Evolutionary conservation across 1,140 invertebrate species (phyloP).

Genomic region (Aplysia californica): DNA sequence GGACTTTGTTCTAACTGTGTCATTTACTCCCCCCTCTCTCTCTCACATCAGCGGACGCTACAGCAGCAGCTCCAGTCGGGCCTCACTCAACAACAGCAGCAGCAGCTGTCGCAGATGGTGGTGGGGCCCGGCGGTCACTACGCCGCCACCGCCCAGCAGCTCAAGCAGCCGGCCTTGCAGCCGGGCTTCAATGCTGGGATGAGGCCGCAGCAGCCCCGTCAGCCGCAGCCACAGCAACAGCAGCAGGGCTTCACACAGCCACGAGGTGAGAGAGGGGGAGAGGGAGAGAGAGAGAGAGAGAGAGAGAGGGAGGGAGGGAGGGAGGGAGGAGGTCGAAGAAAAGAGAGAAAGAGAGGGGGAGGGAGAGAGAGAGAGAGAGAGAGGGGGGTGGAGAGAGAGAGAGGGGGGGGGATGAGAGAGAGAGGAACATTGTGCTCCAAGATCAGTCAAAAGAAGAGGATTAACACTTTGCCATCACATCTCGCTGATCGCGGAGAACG

Average conservation of each 20-base stretch:
- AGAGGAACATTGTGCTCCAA: too few species aligned
- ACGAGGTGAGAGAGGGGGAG: constrained; percentile 12
- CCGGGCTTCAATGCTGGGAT: neutral
- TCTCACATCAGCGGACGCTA: neutral
- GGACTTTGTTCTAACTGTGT: neutral
- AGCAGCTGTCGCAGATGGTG: neutral
- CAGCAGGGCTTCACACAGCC: constrained; percentile 10
- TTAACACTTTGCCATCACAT: too few species aligned
- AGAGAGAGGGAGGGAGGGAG: too few species aligned
- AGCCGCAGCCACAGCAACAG: neutral
- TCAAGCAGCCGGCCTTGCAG: constrained; percentile 1
- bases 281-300: too few species aligned
- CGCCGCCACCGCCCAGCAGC: neutral
- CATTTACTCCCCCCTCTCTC: neutral
- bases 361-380: too few species aligned
- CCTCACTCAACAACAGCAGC: constrained; percentile 1
- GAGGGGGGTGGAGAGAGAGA: too few species aligned
- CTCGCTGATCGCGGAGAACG: too few species aligned
- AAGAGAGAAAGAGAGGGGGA: too few species aligned
- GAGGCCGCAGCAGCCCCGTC: neutral
- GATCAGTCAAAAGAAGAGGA: too few species aligned
- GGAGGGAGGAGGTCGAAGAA: too few species aligned
- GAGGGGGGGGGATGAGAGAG: too few species aligned
- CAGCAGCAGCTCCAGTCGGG: constrained; percentile 6
- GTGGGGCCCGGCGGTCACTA: neutral